Evolutionary conservation across 2,113 vertebrate genomes (phyloP).

Genomic region (Xenopus tropicalis): DNA sequence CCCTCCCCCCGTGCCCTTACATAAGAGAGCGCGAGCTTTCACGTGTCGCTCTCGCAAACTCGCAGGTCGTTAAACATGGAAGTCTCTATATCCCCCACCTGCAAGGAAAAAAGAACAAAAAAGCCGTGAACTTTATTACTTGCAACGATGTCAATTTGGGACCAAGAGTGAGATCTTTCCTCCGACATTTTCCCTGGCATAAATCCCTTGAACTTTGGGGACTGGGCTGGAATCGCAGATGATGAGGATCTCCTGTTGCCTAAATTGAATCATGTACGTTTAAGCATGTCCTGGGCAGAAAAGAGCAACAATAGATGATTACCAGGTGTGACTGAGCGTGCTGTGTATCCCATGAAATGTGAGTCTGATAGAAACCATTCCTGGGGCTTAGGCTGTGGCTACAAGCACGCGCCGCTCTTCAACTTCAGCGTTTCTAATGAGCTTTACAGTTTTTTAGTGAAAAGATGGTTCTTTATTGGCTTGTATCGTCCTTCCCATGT

Average conservation of each 20-base stretch:
- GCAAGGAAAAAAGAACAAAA: conserved; percentile 52
- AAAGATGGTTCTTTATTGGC: too few species aligned
- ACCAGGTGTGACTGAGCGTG: conserved; percentile 71
- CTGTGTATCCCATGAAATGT: conserved; percentile 63
- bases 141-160: conserved; percentile 24
- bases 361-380: conserved; percentile 68
- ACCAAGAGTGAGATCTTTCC: conserved; percentile 42
- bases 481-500: too few species aligned
- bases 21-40: conserved; percentile 47
- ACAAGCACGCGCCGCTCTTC: neutral
- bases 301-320: conserved; percentile 72
- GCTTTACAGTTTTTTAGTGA: too few species aligned
- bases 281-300: conserved; percentile 69
- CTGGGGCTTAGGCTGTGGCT: conserved; percentile 60
- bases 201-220: neutral
- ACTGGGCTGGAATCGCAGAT: neutral
- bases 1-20: conserved; percentile 60
- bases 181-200: conserved; percentile 48
- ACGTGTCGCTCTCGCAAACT: conserved; percentile 49
- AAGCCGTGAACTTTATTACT: conserved; percentile 52
- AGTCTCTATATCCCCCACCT: conserved; percentile 45
- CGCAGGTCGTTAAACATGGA: conserved; percentile 59
- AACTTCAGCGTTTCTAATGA: too few species aligned
- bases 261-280: conserved; percentile 69
- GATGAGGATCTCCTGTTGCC: neutral